These are phyloP conservation scores for Ptilorrhoa leucosticta DNA, from an alignment of 2,113 vertebrate species.

Conservation along the genomic window DNA sequence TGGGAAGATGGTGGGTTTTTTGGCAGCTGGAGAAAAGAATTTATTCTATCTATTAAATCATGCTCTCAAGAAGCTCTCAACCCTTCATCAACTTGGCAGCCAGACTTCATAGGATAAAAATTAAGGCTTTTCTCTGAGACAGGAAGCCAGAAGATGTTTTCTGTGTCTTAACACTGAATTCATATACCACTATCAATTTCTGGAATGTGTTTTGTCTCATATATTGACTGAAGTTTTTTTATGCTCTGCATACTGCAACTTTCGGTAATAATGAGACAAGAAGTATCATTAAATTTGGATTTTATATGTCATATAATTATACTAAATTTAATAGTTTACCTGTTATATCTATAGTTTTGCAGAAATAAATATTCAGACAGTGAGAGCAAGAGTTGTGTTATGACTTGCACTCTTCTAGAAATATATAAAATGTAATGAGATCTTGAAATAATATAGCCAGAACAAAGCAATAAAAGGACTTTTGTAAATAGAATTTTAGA, in stretches of 20 bases:
- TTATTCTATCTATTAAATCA: not conserved
- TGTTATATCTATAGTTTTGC: conserved; percentile 9
- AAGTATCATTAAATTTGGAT: not conserved
- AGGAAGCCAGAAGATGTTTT: not conserved
- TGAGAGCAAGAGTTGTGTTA: not conserved
- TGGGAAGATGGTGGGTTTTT: not conserved
- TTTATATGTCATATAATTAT: conserved; percentile 31
- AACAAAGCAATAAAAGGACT: conserved; percentile 32
- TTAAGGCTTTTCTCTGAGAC: not conserved
- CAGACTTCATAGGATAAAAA: not conserved
- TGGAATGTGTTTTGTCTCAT: not conserved
- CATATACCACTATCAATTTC: not conserved
- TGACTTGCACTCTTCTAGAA: not conserved
- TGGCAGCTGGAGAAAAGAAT: not conserved
- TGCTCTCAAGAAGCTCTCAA: not conserved
- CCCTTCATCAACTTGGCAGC: not conserved
- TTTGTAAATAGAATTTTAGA: conserved; percentile 37
- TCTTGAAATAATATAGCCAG: conserved; percentile 41
- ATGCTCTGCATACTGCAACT: not conserved
- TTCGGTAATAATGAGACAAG: not conserved
- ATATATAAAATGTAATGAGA: conserved; percentile 44
- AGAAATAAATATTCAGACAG: conserved; percentile 6
- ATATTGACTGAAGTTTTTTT: not conserved
- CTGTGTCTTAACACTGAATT: not conserved
- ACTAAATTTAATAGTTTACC: not conserved